phyloP scores from a whole-genome alignment of 2,888 invertebrate species.

The Drosophila mayaguana region DNA sequence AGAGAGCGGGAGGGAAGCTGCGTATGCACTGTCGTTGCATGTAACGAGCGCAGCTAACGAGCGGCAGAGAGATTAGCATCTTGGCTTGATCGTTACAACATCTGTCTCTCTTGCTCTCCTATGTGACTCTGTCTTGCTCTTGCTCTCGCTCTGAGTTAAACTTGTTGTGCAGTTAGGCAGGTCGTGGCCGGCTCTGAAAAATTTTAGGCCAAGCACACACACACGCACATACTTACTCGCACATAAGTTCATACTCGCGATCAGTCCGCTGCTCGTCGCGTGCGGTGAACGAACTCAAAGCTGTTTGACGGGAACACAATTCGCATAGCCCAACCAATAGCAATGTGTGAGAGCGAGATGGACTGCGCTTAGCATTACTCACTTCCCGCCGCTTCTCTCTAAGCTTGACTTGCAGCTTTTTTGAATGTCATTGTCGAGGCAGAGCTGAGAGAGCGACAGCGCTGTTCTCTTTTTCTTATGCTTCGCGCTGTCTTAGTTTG shows the following conservation, averaged over 20 bases:
- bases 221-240: constrained; percentile 9
- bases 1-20: neutral
- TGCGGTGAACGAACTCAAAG: constrained; percentile 85
- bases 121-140: neutral
- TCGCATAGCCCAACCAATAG: constrained; percentile 26
- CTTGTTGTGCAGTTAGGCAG: constrained; percentile 77
- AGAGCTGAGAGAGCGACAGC: constrained; percentile 13
- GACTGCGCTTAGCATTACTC: constrained; percentile 16
- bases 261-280: constrained; percentile 36
- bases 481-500: constrained; percentile 56
- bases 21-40: constrained; percentile 19
- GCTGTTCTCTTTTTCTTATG: constrained; percentile 33
- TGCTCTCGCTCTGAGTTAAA: constrained; percentile 27
- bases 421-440: constrained; percentile 77
- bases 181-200: constrained; percentile 58
- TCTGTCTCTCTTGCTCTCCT: neutral
- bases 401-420: constrained; percentile 77
- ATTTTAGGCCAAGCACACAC: constrained; percentile 71
- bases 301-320: constrained; percentile 83
- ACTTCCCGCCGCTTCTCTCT: constrained; percentile 32
- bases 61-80: constrained; percentile 55
- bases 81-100: constrained; percentile 55
- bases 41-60: constrained; percentile 54
- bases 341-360: constrained; percentile 20
- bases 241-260: constrained; percentile 17